A percentile compares a stretch with the other conserved stretches of the same genome.
Evolutionary conservation across 2,888 invertebrate species (phyloP).

Genomic region (Dyspetes luteomarginatus): DNA sequence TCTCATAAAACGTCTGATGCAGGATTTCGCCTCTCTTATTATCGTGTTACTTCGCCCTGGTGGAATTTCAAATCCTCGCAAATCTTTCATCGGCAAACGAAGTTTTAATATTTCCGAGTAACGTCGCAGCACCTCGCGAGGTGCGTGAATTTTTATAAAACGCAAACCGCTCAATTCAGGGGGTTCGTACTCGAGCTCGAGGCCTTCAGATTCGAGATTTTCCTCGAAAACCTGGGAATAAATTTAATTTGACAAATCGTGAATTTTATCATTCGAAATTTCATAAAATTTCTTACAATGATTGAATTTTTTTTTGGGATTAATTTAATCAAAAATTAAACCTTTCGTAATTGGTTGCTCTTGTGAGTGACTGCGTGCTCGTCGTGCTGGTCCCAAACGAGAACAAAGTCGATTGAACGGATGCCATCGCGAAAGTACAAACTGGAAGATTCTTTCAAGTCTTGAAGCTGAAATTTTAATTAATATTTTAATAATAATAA

Average conservation of each 20-base stretch:
- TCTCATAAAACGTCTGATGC: conserved; percentile 86
- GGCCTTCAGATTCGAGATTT: conserved; percentile 89
- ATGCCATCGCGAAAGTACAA: conserved; percentile 89
- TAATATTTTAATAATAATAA: background rate
- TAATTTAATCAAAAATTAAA: too few relatives aligned
- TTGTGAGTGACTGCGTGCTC: conserved; percentile 84
- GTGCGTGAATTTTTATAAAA: conserved; percentile 96
- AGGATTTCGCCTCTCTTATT: conserved; percentile 85
- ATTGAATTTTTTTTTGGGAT: background rate
- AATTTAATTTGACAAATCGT: background rate
- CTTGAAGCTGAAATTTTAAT: conserved; percentile 66
- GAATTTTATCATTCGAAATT: background rate
- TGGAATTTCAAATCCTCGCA: conserved; percentile 87
- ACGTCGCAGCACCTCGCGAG: conserved; percentile 91
- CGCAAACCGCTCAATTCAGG: conserved; percentile 88
- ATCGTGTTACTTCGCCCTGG: conserved; percentile 85
- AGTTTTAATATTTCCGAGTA: conserved; percentile 97
- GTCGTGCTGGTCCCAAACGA: conserved; percentile 89
- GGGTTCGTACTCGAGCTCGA: conserved; percentile 89
- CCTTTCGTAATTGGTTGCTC: conserved; percentile 73
- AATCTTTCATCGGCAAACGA: conserved; percentile 96
- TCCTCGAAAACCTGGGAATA: conserved; percentile 86
- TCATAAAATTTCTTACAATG: background rate
- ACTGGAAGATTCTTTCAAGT: conserved; percentile 71
- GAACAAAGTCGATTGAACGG: conserved; percentile 90